Conservation (phyloP, 2,888 invertebrate species). For the Leucoma salicis region DNA sequence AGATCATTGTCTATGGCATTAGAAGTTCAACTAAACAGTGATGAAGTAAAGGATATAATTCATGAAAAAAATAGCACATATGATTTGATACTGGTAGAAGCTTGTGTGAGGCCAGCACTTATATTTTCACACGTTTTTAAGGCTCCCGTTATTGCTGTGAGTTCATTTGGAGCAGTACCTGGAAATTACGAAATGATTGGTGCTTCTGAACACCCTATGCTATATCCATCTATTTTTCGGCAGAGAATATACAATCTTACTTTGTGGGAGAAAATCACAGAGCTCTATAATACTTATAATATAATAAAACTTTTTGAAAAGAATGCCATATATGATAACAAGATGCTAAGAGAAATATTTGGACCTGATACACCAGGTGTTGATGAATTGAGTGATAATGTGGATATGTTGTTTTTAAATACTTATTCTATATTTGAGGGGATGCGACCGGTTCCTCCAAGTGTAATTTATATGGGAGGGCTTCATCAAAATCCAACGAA, state of each 20-base stretch:
- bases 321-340: neutral
- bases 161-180: constrained; percentile 36
- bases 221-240: neutral
- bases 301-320: constrained; percentile 1
- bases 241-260: constrained; percentile 4
- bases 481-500: constrained; percentile 49
- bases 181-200: constrained; percentile 28
- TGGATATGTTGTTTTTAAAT: constrained; percentile 61
- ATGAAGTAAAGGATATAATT: constrained; percentile 21
- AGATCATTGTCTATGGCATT: constrained; percentile 14
- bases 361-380: constrained; percentile 25
- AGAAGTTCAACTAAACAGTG: constrained; percentile 22
- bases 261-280: constrained; percentile 3
- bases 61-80: constrained; percentile 12
- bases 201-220: neutral
- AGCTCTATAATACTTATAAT: constrained; percentile 2
- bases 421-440: constrained; percentile 50
- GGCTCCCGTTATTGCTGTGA: constrained; percentile 47
- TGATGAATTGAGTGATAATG: constrained; percentile 31
- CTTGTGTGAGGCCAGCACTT: constrained; percentile 31
- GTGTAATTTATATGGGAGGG: constrained; percentile 56
- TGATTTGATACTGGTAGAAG: constrained; percentile 46
- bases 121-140: constrained; percentile 39
- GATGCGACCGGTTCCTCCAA: constrained; percentile 55
- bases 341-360: constrained; percentile 11